Evolutionary conservation across 2,888 invertebrate species (phyloP), one percentile per base, ranked within the genome.

Genomic region (Crocallis elinguaria): DNA sequence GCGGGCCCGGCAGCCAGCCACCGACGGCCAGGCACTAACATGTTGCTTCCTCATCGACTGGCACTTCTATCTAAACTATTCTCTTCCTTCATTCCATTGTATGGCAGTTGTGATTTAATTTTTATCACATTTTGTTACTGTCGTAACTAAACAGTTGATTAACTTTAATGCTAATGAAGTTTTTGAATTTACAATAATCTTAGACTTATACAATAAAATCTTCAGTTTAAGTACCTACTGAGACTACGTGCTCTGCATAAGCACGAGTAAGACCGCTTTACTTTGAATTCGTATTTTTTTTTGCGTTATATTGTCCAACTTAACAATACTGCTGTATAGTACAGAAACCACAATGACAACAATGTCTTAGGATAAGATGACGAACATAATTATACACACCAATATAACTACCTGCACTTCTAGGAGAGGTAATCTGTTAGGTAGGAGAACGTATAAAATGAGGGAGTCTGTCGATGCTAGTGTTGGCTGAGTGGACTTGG

Each of bases 111-210:
- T 77, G 76, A 74, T 76, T 80, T 80, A 77, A 75, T 82, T 71
- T 19, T 68, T 73, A 71, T 73, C 77, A 83, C 75, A 77, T 78
- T 81, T 77, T 71, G 76, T 82, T 85, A 86, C 84, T 84, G 78
- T 87, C 84, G 87, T 88, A 79, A 88, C 88, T 88, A 87, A 88
- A 85, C 78, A 84, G 84, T 84, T 79, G 70, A 85, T 86, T 86
- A 88, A 88, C 86, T 83, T 71, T 76, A 74, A 75, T 64, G 77
- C 75, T 83, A 79, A 82, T 79, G 69, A 69, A 70, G 63, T 75
- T 74, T 67, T 61, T 61, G 62, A 55, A 44, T 74, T 75, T 60
- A 14, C 84, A 42, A 41, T 46, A 46, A 51, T 42, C 29, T 42
- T 45, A 39, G 8, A 16, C 29, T n/a, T 45, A 21, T 37, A 43